Evolutionary conservation across 2,113 vertebrate species (phyloP), one percentile per base, ranked within the genome.

Genomic region (Gadus macrocephalus): DNA sequence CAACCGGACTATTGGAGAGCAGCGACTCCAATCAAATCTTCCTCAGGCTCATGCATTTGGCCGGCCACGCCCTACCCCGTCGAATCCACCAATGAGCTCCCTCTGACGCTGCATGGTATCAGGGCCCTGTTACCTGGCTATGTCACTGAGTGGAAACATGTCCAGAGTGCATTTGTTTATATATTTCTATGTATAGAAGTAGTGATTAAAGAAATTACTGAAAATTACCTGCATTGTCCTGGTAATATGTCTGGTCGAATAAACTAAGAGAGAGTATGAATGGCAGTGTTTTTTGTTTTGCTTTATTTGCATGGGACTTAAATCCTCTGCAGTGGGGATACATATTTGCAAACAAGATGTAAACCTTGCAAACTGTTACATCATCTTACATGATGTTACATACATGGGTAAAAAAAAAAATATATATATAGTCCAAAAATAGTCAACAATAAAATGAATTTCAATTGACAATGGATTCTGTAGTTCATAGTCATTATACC

Each of bases 151-250:
- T 71, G 25, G 66, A 64, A 71, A n/a, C 60, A 66, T 83, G 68
- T 84, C 80, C 83, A 80, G 78, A 86, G 73, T 81, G 73, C 70
- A 71, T 87, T 84, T 86, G 78, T 89, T 72, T 3, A 77, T 78
- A 82, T 84, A 85, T 85, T 88, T 90, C 83, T 83, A 82, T 87
- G 81, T 87, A 85, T 81, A 42, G 81, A 88, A 83, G 80, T 25
- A 81, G 66, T 73, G 70, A 77, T 84, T 78, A 77, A 49, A 49
- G 11, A 9, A 49, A 49, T 12, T 9, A 49, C 42, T 49, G 42
- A 74, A 62, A 62, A 15, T 62, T 4, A 27, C 5, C 9, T n/a
- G 28, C 67, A 74, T 35, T 68, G 83, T 85, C 79, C 72, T 71
- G 75, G 76, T 72, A 70, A 70, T 73, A 56, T 85, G 79, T 81